Conservation (phyloP, 2,113 vertebrate species). For the Propithecus coquereli region DNA sequence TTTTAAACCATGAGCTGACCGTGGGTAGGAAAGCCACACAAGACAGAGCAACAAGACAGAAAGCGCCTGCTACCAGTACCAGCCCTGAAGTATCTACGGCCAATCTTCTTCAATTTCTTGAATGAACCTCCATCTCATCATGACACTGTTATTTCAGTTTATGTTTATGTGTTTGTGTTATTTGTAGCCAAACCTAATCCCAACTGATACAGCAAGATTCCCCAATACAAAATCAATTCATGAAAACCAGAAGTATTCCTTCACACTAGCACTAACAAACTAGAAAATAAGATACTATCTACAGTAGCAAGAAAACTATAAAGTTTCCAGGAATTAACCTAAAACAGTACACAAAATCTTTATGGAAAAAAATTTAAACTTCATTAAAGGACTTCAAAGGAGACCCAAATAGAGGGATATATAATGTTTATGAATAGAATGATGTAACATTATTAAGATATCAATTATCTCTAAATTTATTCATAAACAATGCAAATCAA, state of each 20-base stretch:
- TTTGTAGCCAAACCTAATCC: background rate
- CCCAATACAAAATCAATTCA: background rate
- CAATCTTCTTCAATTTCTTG: background rate
- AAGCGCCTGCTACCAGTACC: background rate
- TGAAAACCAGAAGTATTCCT: conserved; percentile 27
- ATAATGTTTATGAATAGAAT: conserved; percentile 5
- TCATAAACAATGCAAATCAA: conserved; percentile 29
- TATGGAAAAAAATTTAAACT: conserved; percentile 2
- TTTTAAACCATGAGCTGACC: background rate
- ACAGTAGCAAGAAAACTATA: background rate
- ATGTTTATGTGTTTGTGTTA: background rate
- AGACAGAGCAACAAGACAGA: background rate
- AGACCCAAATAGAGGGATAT: background rate
- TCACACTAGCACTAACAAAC: background rate
- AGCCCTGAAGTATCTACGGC: background rate
- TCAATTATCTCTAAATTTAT: conserved; percentile 12
- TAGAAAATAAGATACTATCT: conserved; percentile 26
- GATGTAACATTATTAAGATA: background rate
- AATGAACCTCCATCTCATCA: background rate
- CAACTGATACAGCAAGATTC: background rate
- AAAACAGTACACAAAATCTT: background rate
- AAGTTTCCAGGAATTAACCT: background rate
- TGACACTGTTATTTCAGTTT: background rate
- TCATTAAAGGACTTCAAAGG: conserved; percentile 1
- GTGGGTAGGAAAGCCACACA: background rate